Conservation (phyloP, 2,113 vertebrate genomes). For the Numenius arquata region DNA sequence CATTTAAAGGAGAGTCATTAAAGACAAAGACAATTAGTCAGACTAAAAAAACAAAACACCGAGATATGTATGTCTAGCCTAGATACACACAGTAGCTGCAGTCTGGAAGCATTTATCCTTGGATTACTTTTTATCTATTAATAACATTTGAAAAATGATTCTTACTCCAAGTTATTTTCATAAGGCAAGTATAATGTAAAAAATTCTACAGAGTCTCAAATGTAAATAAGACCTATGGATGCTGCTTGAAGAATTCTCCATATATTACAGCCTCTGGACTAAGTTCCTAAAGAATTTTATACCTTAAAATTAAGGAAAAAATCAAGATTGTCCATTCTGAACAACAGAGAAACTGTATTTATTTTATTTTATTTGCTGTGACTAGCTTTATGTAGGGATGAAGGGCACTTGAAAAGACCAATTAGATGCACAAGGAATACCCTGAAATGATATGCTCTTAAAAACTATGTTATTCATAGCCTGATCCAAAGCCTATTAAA, state of each 20-base stretch:
- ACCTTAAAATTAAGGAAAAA: background rate
- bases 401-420: background rate
- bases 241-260: background rate
- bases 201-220: background rate
- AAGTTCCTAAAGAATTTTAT: background rate
- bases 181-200: slow-evolving; percentile 49
- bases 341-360: background rate
- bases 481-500: background rate
- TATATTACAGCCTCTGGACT: background rate
- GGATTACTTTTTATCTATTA: slow-evolving; percentile 69
- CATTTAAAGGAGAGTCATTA: slow-evolving; percentile 44
- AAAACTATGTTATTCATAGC: background rate
- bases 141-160: slow-evolving; percentile 58
- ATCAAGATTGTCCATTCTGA: background rate
- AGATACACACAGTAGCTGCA: slow-evolving; percentile 64
- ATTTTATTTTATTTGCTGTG: background rate
- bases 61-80: slow-evolving; percentile 59
- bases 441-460: background rate
- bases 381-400: background rate
- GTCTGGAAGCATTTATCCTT: slow-evolving; percentile 62
- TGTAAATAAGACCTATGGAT: background rate
- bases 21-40: slow-evolving; percentile 72
- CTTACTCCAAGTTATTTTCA: slow-evolving; percentile 38
- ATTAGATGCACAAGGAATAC: background rate
- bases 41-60: slow-evolving; percentile 57